Conservation (phyloP, 2,113 vertebrate genomes). For the Numenius arquata region DNA sequence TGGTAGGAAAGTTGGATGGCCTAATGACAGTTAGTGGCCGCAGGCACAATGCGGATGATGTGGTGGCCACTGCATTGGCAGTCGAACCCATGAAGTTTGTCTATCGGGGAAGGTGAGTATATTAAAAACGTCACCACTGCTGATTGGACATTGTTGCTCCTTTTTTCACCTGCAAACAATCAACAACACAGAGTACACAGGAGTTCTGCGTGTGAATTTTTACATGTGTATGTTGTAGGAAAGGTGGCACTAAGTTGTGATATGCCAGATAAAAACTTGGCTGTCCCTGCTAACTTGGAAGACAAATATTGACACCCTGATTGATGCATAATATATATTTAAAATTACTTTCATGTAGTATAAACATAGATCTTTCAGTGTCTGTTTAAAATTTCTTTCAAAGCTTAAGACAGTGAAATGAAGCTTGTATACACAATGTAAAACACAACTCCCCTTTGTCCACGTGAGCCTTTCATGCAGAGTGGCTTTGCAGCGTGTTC, state of each 20-base stretch:
- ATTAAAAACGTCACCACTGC: not conserved
- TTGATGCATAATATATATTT: not conserved
- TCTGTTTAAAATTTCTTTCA: not conserved
- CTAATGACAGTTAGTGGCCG: conserved; percentile 90
- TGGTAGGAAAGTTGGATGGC: conserved; percentile 92
- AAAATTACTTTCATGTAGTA: not conserved
- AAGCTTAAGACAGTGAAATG: not conserved
- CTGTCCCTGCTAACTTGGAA: not conserved
- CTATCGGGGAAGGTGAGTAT: conserved; percentile 90
- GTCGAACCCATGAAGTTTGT: conserved; percentile 98
- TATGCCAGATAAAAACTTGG: not conserved
- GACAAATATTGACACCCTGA: not conserved
- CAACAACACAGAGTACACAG: not conserved
- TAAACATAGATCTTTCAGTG: not conserved
- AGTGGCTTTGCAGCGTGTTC: not conserved
- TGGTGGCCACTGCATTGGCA: conserved; percentile 90
- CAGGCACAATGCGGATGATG: conserved; percentile 90
- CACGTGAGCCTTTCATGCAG: not conserved
- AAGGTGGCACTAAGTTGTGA: not conserved
- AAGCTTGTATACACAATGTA: not conserved
- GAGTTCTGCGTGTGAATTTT: not conserved
- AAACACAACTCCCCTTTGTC: not conserved
- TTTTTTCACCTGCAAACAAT: not conserved
- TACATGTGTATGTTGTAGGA: not conserved
- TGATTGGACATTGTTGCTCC: not conserved